Evolutionary conservation across 2,113 vertebrate species (phyloP).

Genomic region (Cottus gobio): DNA sequence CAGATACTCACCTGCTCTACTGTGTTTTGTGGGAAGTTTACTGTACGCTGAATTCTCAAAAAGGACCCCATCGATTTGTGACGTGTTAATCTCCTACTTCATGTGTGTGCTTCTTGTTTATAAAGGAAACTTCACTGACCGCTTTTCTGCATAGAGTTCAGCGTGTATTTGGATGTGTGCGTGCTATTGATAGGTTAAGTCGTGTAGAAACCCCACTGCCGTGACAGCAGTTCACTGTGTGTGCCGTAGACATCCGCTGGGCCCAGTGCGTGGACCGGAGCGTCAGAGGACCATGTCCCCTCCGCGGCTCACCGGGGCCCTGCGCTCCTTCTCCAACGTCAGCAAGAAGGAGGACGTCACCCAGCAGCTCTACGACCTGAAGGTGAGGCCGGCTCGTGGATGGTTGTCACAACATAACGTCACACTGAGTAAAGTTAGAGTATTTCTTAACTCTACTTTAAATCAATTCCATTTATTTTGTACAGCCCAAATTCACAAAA

Average conservation of each 20-base stretch:
- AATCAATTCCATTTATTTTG: too few relatives aligned
- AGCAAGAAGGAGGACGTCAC: slow-evolving; percentile 91
- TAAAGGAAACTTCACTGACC: neutral
- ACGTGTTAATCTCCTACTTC: neutral
- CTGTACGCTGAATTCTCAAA: neutral
- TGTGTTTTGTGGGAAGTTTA: neutral
- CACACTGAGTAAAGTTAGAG: neutral
- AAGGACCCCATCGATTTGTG: too few relatives aligned
- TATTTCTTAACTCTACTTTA: neutral
- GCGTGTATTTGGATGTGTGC: neutral
- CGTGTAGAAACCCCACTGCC: neutral
- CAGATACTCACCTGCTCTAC: neutral
- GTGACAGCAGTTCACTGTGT: neutral
- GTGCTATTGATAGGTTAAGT: neutral
- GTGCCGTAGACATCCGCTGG: neutral
- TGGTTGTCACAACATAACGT: neutral
- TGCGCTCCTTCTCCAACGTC: slow-evolving; percentile 97
- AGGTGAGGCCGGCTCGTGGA: slow-evolving; percentile 78
- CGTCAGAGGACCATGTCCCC: slow-evolving; percentile 88
- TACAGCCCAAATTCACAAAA: too few relatives aligned
- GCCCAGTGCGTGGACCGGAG: slow-evolving; percentile 75
- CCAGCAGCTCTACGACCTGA: slow-evolving; percentile 88
- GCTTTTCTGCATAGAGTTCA: neutral
- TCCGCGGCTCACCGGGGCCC: slow-evolving; percentile 93
- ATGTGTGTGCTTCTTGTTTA: neutral